Conservation (phyloP, 2,888 invertebrate genomes). For the Periphyllus acericola region DNA sequence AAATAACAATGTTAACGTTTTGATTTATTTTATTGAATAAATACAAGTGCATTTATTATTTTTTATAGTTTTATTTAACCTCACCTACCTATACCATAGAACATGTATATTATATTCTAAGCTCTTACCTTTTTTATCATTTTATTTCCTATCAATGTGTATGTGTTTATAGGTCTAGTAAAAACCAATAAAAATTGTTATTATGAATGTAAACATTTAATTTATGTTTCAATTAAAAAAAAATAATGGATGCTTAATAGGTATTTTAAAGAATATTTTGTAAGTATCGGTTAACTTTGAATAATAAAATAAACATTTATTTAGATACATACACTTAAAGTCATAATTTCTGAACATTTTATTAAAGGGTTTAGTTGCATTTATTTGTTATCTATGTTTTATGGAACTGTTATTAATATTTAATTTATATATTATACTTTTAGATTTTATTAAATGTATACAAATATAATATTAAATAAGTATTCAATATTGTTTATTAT, state of each 20-base stretch:
- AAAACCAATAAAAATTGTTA: background rate
- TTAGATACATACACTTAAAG: too few species aligned
- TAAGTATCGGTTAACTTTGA: background rate
- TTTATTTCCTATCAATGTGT: too few species aligned
- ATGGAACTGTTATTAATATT: too few species aligned
- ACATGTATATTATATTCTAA: too few species aligned
- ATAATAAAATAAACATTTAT: too few species aligned
- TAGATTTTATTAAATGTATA: too few species aligned
- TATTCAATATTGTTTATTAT: too few species aligned
- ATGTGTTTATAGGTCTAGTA: background rate
- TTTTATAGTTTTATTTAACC: background rate
- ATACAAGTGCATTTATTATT: background rate
- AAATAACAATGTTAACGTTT: slow-evolving; percentile 22
- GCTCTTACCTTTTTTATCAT: too few species aligned
- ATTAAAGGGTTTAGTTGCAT: background rate
- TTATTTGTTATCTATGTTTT: background rate
- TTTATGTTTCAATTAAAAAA: background rate
- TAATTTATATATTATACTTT: too few species aligned
- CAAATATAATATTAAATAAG: too few species aligned
- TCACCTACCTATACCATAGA: background rate
- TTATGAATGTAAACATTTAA: background rate
- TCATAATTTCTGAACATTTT: too few species aligned
- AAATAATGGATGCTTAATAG: background rate
- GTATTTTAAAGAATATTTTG: background rate
- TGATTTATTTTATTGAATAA: slow-evolving; percentile 14